Conservation (phyloP, 2,888 invertebrate genomes). For the Anaspis maculata region DNA sequence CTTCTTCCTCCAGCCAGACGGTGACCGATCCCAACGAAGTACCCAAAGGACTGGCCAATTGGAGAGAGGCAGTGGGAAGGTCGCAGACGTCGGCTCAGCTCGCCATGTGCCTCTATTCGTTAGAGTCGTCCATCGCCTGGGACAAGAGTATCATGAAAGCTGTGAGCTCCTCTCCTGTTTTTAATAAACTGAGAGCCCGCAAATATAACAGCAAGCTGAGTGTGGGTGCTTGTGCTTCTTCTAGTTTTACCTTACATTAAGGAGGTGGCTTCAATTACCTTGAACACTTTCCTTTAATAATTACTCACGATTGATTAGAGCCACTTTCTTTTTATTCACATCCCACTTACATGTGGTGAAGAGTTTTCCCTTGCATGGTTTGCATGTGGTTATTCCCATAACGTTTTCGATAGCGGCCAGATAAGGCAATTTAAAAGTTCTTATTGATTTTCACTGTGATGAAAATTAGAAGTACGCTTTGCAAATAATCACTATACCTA, state of each 20-base stretch:
- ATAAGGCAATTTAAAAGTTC: no score
- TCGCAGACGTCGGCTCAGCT: slow-evolving; percentile 85
- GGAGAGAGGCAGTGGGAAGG: slow-evolving; percentile 83
- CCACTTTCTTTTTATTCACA: no score
- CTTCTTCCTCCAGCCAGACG: slow-evolving; percentile 18
- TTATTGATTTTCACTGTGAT: no score
- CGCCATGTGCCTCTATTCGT: slow-evolving; percentile 79
- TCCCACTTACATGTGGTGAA: no score
- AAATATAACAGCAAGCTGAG: slow-evolving; percentile 45
- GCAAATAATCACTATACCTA: no score
- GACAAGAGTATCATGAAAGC: slow-evolving; percentile 99
- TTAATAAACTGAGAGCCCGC: slow-evolving; percentile 44
- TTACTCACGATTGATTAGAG: no score
- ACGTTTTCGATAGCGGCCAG: no score
- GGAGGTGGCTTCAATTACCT: slow-evolving; percentile 3
- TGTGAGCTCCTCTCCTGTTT: slow-evolving; percentile 58
- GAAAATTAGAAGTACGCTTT: no score
- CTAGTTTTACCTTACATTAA: no score
- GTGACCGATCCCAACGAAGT: slow-evolving; percentile 45
- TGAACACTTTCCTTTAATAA: no score
- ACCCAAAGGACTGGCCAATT: slow-evolving; percentile 71
- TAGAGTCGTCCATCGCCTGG: slow-evolving; percentile 94
- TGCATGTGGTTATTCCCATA: no score
- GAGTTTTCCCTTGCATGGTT: no score
- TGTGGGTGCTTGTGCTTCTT: slow-evolving; percentile 43